Evolutionary conservation across 2,888 invertebrate species (phyloP), one percentile per base, ranked within the genome.

Genomic region (Nomada lathburiana): DNA sequence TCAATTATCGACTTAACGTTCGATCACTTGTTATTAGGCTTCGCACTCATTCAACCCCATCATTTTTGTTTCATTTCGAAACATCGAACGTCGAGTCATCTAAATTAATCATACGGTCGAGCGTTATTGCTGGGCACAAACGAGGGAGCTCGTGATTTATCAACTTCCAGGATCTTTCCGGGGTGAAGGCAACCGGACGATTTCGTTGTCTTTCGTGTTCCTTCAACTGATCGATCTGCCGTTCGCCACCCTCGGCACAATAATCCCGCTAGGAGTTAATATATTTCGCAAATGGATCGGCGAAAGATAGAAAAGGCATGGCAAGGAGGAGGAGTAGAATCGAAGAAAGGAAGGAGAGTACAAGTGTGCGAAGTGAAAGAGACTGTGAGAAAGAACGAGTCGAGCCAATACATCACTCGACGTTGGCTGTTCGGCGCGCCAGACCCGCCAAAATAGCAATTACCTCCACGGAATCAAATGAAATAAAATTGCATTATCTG

Each of bases 401-500:
- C 88, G 87, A 88, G 90, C 93, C 93, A 90, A 93, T 93, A 93
- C 93, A 93, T 93, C 93, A 93, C 91, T 87, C 85, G 84, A 13
- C 55, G 89, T 89, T 90, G 91, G 84, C 89, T 89, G 89, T 91
- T 92, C 88, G 90, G 89, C 81, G 79, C 88, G 89, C 89, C 89
- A 83, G 88, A 91, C 89, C 92, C 92, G 91, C 92, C 93, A 91
- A 93, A 93, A 93, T 90, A 92, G 93, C 93, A 93, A 93, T 93
- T 93, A 93, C 93, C 92, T 89, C 84, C 90, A 90, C 86, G 91
- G 91, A 94, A 93, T 93, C 93, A 92, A 94, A 93, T 93, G 93
- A 93, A 93, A 94, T 93, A 93, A 93, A 93, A 94, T 93, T 93
- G 92, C 93, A 93, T 93, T 93, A 93, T 93, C 92, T 91, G 92